phyloP scores from a whole-genome alignment of 2,797 vertebrate genomes.

The Pelodytes ibericus region DNA sequence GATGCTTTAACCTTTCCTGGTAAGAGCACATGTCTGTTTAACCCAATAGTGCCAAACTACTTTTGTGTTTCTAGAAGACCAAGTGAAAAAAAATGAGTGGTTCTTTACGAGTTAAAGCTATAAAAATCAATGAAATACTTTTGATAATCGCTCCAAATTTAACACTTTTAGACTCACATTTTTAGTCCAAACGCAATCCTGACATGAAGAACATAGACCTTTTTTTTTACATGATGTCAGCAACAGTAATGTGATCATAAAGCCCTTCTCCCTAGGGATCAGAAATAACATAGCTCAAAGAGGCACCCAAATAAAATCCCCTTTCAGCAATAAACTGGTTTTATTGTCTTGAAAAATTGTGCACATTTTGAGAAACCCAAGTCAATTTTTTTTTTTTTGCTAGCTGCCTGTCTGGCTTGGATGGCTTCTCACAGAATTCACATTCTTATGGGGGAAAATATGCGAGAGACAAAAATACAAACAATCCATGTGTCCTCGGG shows the following conservation, averaged over 20 bases:
- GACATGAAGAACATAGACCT: conserved; percentile 3
- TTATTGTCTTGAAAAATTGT: conserved; percentile 22
- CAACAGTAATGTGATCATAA: neutral
- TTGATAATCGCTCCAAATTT: too few species aligned
- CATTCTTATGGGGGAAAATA: conserved; percentile 45
- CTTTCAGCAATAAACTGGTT: neutral
- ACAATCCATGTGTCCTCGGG: conserved; percentile 41
- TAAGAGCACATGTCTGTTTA: too few species aligned
- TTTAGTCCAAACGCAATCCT: too few species aligned
- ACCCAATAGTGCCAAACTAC: too few species aligned
- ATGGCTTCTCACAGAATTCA: conserved; percentile 45
- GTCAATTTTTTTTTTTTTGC: neutral
- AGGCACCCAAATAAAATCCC: neutral
- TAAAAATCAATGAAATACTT: too few species aligned
- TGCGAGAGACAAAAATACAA: conserved; percentile 42
- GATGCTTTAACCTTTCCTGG: too few species aligned
- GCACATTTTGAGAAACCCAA: conserved; percentile 19
- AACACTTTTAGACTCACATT: too few species aligned
- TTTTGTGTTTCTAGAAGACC: too few species aligned
- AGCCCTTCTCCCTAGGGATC: neutral
- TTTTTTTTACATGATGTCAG: neutral
- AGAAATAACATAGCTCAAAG: neutral
- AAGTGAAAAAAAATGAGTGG: too few species aligned
- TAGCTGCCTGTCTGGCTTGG: conserved; percentile 5
- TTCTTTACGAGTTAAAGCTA: too few species aligned